Conservation (phyloP, 2,113 vertebrate genomes). For the Scartelaos histophorus region DNA sequence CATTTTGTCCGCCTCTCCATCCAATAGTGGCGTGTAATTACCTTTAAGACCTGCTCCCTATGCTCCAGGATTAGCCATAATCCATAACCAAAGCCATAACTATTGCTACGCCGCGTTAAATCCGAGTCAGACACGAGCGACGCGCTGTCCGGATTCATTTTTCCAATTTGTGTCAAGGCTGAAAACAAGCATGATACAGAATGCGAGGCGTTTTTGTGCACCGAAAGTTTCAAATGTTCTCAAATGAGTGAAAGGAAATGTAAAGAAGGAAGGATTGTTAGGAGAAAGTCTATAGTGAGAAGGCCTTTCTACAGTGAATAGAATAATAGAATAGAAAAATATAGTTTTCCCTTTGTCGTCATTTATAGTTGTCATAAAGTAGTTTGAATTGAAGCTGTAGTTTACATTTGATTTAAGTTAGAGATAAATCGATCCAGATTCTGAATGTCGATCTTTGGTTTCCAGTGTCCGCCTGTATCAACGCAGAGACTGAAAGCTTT, state of each 20-base stretch:
- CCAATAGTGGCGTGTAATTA: slow-evolving; percentile 74
- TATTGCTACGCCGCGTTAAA: slow-evolving; percentile 59
- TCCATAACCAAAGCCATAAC: slow-evolving; percentile 75
- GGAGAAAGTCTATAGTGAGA: background rate
- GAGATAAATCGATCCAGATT: too few relatives aligned
- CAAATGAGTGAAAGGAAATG: background rate
- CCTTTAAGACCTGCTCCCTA: slow-evolving; percentile 72
- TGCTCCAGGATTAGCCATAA: slow-evolving; percentile 71
- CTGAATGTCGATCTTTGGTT: too few relatives aligned
- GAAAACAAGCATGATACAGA: background rate
- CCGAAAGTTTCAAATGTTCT: background rate
- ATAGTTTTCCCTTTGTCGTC: too few relatives aligned
- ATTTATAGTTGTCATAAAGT: background rate
- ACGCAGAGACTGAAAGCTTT: too few relatives aligned
- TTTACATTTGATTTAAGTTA: too few relatives aligned
- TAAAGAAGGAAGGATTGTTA: background rate
- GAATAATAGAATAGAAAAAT: background rate
- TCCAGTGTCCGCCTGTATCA: too few relatives aligned
- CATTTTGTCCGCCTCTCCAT: slow-evolving; percentile 61
- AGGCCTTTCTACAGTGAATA: background rate
- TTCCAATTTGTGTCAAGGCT: background rate
- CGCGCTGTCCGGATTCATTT: slow-evolving; percentile 41
- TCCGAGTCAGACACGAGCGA: slow-evolving; percentile 52
- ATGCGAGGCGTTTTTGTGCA: background rate
- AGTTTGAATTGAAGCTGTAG: too few relatives aligned